Conservation (phyloP, 2,797 vertebrate species). For the Staurois parvus region DNA sequence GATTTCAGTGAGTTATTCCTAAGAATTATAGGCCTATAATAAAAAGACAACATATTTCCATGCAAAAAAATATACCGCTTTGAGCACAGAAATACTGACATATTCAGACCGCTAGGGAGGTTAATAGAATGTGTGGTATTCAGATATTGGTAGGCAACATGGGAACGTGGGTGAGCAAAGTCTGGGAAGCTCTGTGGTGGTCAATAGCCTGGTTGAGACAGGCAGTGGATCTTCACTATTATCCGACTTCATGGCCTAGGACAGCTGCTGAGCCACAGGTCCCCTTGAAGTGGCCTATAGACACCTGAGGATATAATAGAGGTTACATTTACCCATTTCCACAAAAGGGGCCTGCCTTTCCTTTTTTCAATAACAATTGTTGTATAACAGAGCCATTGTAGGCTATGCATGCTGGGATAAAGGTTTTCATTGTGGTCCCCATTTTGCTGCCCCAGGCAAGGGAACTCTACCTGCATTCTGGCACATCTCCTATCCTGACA, state of each 20-base stretch:
- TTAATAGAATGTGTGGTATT: no score
- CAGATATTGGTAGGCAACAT: no score
- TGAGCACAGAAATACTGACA: no score
- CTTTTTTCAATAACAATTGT: neutral
- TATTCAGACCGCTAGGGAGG: no score
- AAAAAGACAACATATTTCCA: no score
- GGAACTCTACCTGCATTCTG: conserved; percentile 37
- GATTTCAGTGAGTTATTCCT: no score
- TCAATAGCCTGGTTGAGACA: no score
- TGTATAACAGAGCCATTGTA: neutral
- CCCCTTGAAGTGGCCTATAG: neutral
- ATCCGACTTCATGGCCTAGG: no score
- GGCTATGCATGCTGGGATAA: neutral
- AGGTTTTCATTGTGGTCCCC: neutral
- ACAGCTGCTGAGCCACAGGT: neutral
- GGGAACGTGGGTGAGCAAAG: no score
- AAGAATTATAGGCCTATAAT: no score
- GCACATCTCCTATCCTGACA: conserved; percentile 59
- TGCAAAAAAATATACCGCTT: no score
- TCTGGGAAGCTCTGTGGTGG: no score
- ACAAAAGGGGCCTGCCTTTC: neutral
- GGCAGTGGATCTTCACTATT: neutral
- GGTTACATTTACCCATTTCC: neutral
- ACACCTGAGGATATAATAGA: neutral
- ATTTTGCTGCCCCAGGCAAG: conserved; percentile 8